Percentiles rank a stretch among this genome's conserved stretches.
These are phyloP conservation scores for Cynaeus angustus DNA, from an alignment of 2,888 invertebrate genomes.

Conservation along the genomic window DNA sequence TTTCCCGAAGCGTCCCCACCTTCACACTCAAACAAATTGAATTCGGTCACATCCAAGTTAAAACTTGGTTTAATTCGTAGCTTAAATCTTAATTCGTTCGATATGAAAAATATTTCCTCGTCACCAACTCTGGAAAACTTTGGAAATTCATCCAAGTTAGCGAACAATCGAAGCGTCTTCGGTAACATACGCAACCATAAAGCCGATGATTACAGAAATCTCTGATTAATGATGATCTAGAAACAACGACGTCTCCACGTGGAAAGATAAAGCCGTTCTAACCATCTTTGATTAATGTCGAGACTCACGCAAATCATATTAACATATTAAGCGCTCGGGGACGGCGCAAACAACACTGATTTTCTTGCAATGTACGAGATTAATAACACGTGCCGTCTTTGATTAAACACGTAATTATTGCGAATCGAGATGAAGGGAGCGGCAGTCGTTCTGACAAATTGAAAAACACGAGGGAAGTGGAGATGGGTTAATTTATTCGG, in stretches of 20 bases:
- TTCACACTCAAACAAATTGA: constrained; percentile 32
- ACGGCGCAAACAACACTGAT: constrained; percentile 22
- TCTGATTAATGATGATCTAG: constrained; percentile 67
- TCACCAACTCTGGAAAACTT: constrained; percentile 19
- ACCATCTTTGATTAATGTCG: constrained; percentile 66
- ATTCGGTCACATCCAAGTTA: constrained; percentile 28
- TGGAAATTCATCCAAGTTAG: constrained; percentile 42
- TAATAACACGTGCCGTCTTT: constrained; percentile 41
- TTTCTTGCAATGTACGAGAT: constrained; percentile 30
- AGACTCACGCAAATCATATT: constrained; percentile 67
- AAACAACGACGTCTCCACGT: constrained; percentile 63
- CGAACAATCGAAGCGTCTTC: constrained; percentile 50
- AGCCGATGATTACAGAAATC: constrained; percentile 64
- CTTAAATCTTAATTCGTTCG: constrained; percentile 43
- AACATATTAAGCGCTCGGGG: constrained; percentile 64
- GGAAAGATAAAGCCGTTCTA: constrained; percentile 64
- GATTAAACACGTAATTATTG: constrained; percentile 38
- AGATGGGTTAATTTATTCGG: constrained; percentile 35
- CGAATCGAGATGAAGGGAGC: constrained; percentile 5
- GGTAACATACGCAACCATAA: constrained; percentile 55
- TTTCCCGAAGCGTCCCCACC: constrained; percentile 7
- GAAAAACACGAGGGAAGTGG: constrained; percentile 26
- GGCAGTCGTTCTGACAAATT: constrained; percentile 23
- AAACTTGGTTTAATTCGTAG: constrained; percentile 44
- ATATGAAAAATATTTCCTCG: constrained; percentile 34